A percentile compares a stretch with the other conserved stretches of the same genome.
Evolutionary conservation across 2,797 vertebrate species (phyloP).

Genomic region (Oreortyx pictus): DNA sequence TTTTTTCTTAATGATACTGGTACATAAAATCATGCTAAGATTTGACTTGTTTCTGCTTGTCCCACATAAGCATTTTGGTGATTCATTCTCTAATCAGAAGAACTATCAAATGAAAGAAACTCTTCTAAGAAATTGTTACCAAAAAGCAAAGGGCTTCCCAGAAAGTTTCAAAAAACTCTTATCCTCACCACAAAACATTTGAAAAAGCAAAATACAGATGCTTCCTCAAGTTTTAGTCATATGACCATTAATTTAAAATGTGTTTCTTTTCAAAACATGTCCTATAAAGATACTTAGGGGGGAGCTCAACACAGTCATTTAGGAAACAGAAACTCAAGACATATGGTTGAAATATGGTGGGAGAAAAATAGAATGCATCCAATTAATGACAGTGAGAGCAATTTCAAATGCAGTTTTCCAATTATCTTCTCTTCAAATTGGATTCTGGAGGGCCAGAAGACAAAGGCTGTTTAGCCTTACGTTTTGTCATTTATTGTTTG

Average conservation of each 20-base stretch:
- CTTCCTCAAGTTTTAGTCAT: slow-evolving; percentile 23
- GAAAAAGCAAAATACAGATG: slow-evolving; percentile 52
- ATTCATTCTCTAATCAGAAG: slow-evolving; percentile 27
- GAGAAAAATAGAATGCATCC: slow-evolving; percentile 16
- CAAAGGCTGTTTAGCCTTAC: background rate
- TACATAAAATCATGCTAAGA: slow-evolving; percentile 19
- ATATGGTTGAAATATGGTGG: slow-evolving; percentile 59
- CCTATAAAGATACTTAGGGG: slow-evolving; percentile 18
- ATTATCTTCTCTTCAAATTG: background rate
- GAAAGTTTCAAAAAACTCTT: background rate
- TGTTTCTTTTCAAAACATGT: slow-evolving; percentile 43
- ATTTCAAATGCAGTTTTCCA: slow-evolving; percentile 28
- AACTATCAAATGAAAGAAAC: slow-evolving; percentile 20
- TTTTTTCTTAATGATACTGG: background rate
- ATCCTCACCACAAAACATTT: slow-evolving; percentile 19
- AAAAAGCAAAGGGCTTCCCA: background rate
- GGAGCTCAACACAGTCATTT: background rate
- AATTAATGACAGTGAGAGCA: background rate
- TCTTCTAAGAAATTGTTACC: slow-evolving; percentile 8
- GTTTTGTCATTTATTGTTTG: background rate
- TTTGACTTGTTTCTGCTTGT: background rate
- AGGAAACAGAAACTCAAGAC: slow-evolving; percentile 49
- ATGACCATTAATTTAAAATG: slow-evolving; percentile 29
- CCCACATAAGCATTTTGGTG: background rate
- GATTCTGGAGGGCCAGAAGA: background rate